These are phyloP conservation scores for Fukomys damarensis DNA, from an alignment of 2,113 vertebrate genomes.

Conservation along the genomic window DNA sequence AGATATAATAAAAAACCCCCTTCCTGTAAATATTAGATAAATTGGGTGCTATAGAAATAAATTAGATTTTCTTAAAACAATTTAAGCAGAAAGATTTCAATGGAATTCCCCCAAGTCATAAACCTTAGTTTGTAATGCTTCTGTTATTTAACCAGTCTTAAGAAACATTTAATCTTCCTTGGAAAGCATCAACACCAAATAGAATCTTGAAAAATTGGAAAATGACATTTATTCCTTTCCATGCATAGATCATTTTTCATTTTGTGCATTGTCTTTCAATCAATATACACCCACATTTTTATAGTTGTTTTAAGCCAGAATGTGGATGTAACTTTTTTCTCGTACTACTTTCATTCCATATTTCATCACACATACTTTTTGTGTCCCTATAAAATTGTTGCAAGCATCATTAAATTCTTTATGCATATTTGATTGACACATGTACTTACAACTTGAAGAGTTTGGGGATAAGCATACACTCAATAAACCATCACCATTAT, in stretches of 20 bases:
- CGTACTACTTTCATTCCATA: not conserved
- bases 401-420: not conserved
- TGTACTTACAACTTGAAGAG: not conserved
- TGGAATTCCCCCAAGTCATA: not conserved
- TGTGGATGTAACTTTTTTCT: not conserved
- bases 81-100: not conserved
- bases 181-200: constrained; percentile 1
- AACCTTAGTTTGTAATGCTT: not conserved
- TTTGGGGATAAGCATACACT: not conserved
- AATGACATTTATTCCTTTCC: not conserved
- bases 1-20: not conserved
- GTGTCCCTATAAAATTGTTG: not conserved
- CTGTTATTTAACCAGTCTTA: not conserved
- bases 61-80: not conserved
- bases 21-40: not conserved
- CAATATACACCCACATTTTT: not conserved
- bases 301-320: not conserved
- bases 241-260: not conserved
- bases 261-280: not conserved
- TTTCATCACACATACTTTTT: not conserved
- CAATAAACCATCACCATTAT: not conserved
- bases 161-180: not conserved
- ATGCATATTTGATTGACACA: not conserved
- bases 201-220: not conserved
- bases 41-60: not conserved